A percentile compares a stretch with the other conserved stretches of the same genome.
Conservation (phyloP, 2,888 invertebrate genomes). For the Balanococcus diminutus region DNA sequence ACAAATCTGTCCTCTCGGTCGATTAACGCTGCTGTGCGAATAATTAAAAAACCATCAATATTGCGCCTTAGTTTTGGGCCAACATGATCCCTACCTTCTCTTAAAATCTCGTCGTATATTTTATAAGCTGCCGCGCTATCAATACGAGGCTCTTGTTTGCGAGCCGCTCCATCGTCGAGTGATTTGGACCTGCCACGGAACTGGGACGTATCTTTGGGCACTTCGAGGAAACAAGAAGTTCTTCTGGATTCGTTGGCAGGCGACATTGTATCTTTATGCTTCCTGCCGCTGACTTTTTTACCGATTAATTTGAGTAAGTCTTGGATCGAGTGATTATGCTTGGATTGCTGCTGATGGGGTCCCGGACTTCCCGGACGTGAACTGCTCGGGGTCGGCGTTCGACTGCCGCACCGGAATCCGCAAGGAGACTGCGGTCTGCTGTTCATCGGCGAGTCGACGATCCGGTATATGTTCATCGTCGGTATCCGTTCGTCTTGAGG, state of each 20-base stretch:
- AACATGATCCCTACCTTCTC: conserved; percentile 78
- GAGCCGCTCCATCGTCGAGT: conserved; percentile 69
- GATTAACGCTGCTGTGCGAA: background rate
- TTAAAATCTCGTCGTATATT: conserved; percentile 79
- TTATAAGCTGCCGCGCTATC: conserved; percentile 83
- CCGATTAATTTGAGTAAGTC: conserved; percentile 54
- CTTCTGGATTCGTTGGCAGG: conserved; percentile 58
- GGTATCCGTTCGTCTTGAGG: conserved; percentile 24
- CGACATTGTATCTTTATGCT: conserved; percentile 51
- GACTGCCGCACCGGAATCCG: conserved; percentile 54
- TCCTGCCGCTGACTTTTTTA: conserved; percentile 55
- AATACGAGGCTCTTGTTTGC: conserved; percentile 61
- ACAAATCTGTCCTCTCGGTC: background rate
- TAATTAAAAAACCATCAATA: background rate
- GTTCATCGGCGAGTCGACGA: conserved; percentile 52
- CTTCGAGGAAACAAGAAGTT: conserved; percentile 65
- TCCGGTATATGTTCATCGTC: conserved; percentile 55
- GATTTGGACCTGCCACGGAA: conserved; percentile 81
- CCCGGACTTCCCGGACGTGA: conserved; percentile 56
- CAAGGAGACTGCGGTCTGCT: conserved; percentile 44
- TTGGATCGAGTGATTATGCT: conserved; percentile 54
- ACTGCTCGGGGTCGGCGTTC: conserved; percentile 56
- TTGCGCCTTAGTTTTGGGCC: too few relatives aligned
- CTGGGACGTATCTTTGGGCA: conserved; percentile 66
- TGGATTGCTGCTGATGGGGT: conserved; percentile 46